Conservation (phyloP, 2,113 vertebrate genomes). For the Anguilla japonica region DNA sequence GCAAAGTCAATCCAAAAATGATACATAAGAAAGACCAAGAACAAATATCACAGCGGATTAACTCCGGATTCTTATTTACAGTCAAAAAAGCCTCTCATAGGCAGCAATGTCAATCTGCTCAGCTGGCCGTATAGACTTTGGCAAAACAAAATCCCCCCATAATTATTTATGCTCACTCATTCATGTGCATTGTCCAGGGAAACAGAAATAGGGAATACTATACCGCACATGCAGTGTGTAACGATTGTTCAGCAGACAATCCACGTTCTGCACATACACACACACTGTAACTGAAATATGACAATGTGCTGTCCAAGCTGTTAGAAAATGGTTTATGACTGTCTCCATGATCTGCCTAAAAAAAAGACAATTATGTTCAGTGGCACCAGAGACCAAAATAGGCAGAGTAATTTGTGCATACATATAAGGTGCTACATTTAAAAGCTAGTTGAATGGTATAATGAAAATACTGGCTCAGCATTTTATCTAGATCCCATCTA, state of each 20-base stretch:
- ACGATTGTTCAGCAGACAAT: neutral
- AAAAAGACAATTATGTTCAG: neutral
- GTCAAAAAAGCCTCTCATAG: neutral
- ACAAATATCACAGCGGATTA: constrained; percentile 6
- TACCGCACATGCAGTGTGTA: neutral
- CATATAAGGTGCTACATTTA: neutral
- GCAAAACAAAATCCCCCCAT: constrained; percentile 8
- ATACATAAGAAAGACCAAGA: constrained; percentile 11
- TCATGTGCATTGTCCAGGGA: neutral
- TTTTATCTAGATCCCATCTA: neutral
- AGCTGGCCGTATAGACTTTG: neutral
- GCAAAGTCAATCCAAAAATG: neutral
- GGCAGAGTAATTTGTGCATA: neutral
- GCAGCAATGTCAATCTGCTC: neutral
- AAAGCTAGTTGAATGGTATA: neutral
- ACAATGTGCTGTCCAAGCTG: neutral
- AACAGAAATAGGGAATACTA: neutral
- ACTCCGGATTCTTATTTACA: constrained; percentile 23
- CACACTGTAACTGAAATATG: neutral
- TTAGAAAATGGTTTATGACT: neutral
- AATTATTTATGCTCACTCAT: neutral
- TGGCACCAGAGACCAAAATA: neutral
- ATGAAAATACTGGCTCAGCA: neutral
- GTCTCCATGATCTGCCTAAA: neutral
- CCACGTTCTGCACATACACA: neutral